Conservation (phyloP, 1,140 invertebrate species). For the Potamilus streckersoni region DNA sequence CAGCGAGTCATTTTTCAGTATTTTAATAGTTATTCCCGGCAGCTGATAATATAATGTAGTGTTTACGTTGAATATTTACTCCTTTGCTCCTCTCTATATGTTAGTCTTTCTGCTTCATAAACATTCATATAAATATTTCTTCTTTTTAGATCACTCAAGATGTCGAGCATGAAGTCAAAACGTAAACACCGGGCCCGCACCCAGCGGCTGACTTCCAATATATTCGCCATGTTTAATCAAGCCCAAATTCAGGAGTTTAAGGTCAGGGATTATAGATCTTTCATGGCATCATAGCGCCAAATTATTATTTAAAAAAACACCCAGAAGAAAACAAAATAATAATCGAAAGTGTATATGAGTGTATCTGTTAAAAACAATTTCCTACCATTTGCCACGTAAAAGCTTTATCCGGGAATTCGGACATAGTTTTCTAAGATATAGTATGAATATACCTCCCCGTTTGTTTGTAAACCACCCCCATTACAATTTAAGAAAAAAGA, state of each 20-base stretch:
- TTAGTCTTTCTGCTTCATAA: no score
- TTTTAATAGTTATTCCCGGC: no score
- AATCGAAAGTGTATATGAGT: background rate
- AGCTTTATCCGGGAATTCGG: background rate
- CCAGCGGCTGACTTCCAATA: constrained; percentile 89
- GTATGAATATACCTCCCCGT: no score
- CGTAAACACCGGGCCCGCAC: constrained; percentile 80
- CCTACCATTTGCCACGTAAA: background rate
- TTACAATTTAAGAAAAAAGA: no score
- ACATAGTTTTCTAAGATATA: background rate
- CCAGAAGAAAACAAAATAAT: background rate
- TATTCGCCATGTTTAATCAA: constrained; percentile 99
- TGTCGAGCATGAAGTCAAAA: constrained; percentile 83
- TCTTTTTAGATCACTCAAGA: constrained; percentile 64
- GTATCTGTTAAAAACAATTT: background rate
- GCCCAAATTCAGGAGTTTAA: constrained; percentile 99
- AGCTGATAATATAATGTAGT: no score
- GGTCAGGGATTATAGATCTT: constrained; percentile 63
- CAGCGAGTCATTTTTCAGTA: no score
- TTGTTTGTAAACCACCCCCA: no score
- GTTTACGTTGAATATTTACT: no score
- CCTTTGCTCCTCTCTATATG: no score
- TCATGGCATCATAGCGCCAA: no score
- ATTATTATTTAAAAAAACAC: no score
- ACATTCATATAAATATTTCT: no score